phyloP scores from a whole-genome alignment of 2,113 vertebrate genomes.

The Podilymbus podiceps region DNA sequence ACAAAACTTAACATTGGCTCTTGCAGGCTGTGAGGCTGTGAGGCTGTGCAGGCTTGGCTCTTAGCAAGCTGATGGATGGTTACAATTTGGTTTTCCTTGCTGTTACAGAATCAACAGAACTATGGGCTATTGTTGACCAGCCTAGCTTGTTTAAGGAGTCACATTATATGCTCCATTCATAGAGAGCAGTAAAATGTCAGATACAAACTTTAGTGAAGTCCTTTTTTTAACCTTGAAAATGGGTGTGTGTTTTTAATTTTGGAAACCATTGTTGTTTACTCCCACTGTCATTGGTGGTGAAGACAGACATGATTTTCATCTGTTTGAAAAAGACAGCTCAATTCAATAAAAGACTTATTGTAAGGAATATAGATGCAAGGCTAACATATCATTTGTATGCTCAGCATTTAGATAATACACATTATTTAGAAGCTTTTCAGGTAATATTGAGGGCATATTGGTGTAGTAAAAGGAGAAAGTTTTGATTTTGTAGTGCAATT shows the following conservation, averaged over 20 bases:
- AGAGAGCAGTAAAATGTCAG: not conserved
- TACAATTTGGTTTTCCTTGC: not conserved
- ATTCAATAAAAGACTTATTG: not conserved
- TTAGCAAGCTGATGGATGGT: not conserved
- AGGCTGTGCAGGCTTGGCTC: too few relatives aligned
- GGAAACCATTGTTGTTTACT: not conserved
- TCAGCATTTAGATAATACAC: not conserved
- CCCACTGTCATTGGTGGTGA: not conserved
- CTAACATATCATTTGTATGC: not conserved
- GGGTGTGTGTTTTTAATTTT: not conserved
- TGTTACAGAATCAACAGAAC: not conserved
- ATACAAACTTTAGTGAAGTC: not conserved
- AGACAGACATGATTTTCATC: rapidly evolving
- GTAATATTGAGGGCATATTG: not conserved
- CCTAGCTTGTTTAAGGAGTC: not conserved
- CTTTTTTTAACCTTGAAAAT: not conserved
- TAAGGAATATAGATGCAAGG: not conserved
- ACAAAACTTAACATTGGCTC: not conserved
- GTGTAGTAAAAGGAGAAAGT: not conserved
- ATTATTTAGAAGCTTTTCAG: not conserved
- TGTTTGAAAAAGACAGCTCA: not conserved
- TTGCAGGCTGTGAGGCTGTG: rapidly evolving
- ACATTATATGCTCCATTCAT: not conserved
- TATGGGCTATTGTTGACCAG: not conserved
- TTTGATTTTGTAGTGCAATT: not conserved